Conservation (phyloP, 37 sponge, comb jelly and placozoan genomes). For the Chondrosia reniformis region DNA sequence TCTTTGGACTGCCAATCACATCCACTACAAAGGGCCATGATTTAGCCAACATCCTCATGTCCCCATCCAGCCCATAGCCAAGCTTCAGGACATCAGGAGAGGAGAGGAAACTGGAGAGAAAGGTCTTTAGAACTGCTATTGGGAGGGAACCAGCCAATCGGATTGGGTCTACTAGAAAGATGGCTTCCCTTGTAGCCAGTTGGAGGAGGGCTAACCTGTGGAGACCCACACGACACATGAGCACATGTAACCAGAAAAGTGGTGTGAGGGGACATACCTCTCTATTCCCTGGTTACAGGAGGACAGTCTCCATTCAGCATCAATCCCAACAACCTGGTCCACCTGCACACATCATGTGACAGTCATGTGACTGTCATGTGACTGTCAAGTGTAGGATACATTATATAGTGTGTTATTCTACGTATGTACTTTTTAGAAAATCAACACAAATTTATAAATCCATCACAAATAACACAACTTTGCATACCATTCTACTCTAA, state of each 20-base stretch:
- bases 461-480: not conserved
- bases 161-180: conserved; percentile 70
- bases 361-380: too few relatives aligned
- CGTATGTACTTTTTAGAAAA: not conserved
- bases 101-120: conserved; percentile 38
- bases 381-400: too few relatives aligned
- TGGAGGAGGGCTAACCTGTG: conserved; percentile 70
- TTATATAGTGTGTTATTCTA: too few relatives aligned
- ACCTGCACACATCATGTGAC: conserved; percentile 36
- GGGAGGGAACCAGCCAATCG: conserved; percentile 28
- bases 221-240: not conserved
- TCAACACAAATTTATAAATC: not conserved
- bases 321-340: conserved; percentile 49
- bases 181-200: conserved; percentile 47
- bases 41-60: conserved; percentile 59
- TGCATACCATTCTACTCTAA: too few relatives aligned
- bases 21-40: conserved; percentile 59
- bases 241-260: not conserved
- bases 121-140: conserved; percentile 28
- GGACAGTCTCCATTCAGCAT: conserved; percentile 75
- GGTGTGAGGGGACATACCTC: conserved; percentile 20
- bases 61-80: conserved; percentile 64
- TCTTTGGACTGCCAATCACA: conserved; percentile 25
- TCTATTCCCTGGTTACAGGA: conserved; percentile 51
- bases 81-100: conserved; percentile 45